phyloP scores from a whole-genome alignment of 2,113 vertebrate genomes.

The Dascyllus trimaculatus region DNA sequence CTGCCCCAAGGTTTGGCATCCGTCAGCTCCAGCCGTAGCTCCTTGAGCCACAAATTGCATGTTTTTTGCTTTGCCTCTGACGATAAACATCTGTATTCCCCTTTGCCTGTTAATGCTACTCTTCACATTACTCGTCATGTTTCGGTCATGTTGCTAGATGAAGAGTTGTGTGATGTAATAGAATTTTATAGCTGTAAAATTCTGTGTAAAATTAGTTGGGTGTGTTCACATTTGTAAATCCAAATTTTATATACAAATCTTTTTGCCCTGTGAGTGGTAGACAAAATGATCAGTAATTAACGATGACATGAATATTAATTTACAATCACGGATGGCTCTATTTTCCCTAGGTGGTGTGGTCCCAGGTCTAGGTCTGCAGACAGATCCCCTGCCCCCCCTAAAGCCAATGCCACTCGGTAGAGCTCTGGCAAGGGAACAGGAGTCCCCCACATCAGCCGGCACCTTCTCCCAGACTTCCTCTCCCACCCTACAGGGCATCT shows the following conservation, averaged over 20 bases:
- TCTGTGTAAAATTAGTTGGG: background rate
- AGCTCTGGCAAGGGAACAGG: slow-evolving; percentile 83
- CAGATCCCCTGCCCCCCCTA: slow-evolving; percentile 82
- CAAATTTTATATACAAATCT: too few relatives aligned
- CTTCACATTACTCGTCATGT: background rate
- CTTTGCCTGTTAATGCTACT: slow-evolving; percentile 2
- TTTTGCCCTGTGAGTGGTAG: background rate
- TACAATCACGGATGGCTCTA: background rate
- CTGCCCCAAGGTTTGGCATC: slow-evolving; percentile 82
- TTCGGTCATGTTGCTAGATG: background rate
- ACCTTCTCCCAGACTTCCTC: slow-evolving; percentile 82
- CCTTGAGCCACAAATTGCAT: slow-evolving; percentile 24
- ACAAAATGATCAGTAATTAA: background rate
- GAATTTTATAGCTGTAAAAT: background rate
- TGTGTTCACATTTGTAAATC: too few relatives aligned
- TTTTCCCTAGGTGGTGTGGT: slow-evolving; percentile 64
- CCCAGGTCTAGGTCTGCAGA: slow-evolving; percentile 81
- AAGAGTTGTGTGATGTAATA: background rate
- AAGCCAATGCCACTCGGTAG: slow-evolving; percentile 81
- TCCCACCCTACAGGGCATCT: slow-evolving; percentile 82
- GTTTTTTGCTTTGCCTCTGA: slow-evolving; percentile 20
- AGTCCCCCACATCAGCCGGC: slow-evolving; percentile 80
- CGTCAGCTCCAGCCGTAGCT: slow-evolving; percentile 29
- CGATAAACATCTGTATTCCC: slow-evolving; percentile 49
- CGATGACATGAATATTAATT: background rate